A percentile compares a stretch with the other conserved stretches of the same genome.
These are phyloP conservation scores for Acanthisitta chloris DNA, from an alignment of 2,113 vertebrate genomes.

Conservation along the genomic window DNA sequence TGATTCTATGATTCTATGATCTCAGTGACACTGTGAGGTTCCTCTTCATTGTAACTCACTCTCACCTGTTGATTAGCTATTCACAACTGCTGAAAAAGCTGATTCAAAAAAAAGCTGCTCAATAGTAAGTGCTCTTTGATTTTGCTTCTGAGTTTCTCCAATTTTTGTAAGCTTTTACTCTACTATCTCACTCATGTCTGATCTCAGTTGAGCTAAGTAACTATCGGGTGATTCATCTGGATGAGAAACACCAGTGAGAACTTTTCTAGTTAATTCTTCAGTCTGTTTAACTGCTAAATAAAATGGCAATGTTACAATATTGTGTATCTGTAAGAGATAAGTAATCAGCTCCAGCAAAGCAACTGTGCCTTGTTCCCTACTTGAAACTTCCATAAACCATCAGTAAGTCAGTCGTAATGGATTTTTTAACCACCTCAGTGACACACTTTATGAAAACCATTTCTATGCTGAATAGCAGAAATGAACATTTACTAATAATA, in stretches of 20 bases:
- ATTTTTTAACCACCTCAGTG: not conserved
- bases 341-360: not conserved
- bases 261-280: not conserved
- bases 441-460: not conserved
- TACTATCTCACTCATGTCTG: not conserved
- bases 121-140: not conserved
- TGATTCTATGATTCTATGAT: no score
- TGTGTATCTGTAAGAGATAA: not conserved
- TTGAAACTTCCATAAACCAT: not conserved
- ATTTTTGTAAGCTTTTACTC: not conserved
- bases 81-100: not conserved
- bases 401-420: not conserved
- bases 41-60: not conserved
- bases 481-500: slow-evolving; percentile 9
- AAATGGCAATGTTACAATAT: not conserved
- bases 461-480: not conserved
- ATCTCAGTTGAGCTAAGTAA: not conserved
- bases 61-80: not conserved
- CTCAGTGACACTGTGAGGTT: not conserved
- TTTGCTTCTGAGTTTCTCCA: not conserved
- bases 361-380: not conserved
- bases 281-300: not conserved
- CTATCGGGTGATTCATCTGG: not conserved
- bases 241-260: not conserved
- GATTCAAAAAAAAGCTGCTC: not conserved